Conservation (phyloP, 2,113 vertebrate genomes). For the Fregetta grallaria region DNA sequence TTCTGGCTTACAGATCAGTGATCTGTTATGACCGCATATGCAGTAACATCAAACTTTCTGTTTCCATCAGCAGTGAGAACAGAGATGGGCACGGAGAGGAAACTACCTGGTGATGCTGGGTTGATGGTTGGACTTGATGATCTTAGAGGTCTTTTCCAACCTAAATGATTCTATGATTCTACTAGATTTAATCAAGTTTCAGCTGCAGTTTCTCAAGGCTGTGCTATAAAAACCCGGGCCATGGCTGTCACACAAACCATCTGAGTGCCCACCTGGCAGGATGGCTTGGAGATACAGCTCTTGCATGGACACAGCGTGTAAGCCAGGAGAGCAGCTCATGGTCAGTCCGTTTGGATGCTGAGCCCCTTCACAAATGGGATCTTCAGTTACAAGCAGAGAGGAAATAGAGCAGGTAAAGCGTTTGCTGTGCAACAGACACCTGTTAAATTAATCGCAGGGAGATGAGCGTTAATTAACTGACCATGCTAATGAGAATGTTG, state of each 20-base stretch:
- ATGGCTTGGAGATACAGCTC: not conserved
- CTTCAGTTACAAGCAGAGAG: not conserved
- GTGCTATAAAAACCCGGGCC: not conserved
- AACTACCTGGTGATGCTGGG: not conserved
- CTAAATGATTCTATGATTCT: too few relatives aligned
- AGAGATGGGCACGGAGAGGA: not conserved
- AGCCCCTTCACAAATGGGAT: not conserved
- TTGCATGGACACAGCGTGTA: not conserved
- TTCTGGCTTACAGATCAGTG: not conserved
- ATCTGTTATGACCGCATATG: not conserved
- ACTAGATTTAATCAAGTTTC: not conserved
- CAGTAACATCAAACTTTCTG: not conserved
- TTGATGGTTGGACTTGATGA: too few relatives aligned
- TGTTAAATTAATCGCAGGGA: not conserved
- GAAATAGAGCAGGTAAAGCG: not conserved
- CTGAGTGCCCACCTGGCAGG: not conserved
- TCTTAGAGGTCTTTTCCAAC: too few relatives aligned
- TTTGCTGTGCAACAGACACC: not conserved
- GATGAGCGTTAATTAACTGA: not conserved
- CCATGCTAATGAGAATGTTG: not conserved
- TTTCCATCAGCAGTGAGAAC: not conserved
- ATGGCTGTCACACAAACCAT: not conserved
- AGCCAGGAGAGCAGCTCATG: not conserved
- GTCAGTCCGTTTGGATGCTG: not conserved
- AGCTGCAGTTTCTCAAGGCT: not conserved